Conservation (phyloP, 2,113 vertebrate species). For the Danionella cerebrum region DNA sequence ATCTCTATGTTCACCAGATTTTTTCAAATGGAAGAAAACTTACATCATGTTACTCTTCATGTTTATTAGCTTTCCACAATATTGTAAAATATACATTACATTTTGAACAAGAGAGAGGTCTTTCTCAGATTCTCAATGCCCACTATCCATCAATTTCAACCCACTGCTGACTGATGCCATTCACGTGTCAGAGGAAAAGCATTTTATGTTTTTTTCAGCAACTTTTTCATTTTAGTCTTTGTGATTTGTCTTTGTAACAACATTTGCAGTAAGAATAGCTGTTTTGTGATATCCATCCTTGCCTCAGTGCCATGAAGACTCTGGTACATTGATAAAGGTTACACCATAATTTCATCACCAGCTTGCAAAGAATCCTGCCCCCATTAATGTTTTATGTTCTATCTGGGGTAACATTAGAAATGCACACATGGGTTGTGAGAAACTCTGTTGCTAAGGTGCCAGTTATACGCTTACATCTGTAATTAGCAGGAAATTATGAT, state of each 20-base stretch:
- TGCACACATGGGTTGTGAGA: conserved; percentile 37
- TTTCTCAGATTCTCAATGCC: neutral
- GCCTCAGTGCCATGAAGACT: conserved; percentile 36
- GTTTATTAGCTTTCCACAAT: neutral
- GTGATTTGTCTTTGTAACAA: conserved; percentile 18
- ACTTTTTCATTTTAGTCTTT: conserved; percentile 1
- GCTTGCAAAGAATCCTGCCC: conserved; percentile 67
- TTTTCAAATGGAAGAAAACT: neutral
- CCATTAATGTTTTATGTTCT: conserved; percentile 73
- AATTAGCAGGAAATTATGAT: conserved; percentile 19
- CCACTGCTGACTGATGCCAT: neutral
- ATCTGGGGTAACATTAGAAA: conserved; percentile 60
- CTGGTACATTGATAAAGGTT: conserved; percentile 70
- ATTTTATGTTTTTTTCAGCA: neutral
- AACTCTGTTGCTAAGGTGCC: conserved; percentile 29
- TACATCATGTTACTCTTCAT: neutral
- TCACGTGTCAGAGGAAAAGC: neutral
- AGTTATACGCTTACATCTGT: conserved; percentile 30
- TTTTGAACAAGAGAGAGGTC: neutral
- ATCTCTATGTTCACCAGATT: neutral
- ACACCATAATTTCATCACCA: conserved; percentile 77
- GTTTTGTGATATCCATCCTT: conserved; percentile 35
- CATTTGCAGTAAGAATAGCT: conserved; percentile 20
- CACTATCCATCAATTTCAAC: neutral
- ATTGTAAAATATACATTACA: neutral